Base-by-base conservation (phyloP, 2,797 vertebrate species). In the Fringilla coelebs region DNA sequence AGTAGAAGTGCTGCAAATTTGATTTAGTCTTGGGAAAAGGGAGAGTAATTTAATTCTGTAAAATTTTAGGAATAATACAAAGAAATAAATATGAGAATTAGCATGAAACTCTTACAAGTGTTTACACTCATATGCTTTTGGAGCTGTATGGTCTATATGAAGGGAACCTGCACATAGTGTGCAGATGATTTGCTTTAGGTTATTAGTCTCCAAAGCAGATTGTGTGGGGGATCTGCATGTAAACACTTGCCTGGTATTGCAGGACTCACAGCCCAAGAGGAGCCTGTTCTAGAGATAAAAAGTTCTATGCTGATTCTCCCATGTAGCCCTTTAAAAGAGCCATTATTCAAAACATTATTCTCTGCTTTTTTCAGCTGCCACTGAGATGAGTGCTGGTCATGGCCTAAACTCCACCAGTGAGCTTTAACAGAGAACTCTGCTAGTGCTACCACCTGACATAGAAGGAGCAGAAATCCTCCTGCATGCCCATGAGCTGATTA, bases 391-490 rank as follows among this genome's bases (percentile, higher is more conserved):
- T 68, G 49, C 43, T 80, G 38, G 52, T 45, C 4, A 3, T 24
- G 15, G 17, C 45, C 28, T n/a, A 8, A 76, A 68, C 22, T 77
- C 40, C 72, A 78, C 13, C 46, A 54, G 22, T 11, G 43, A 72
- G 6, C 24, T 71, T 43, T 26, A 29, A 32, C 19, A 63, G 18
- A 58, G 29, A 65, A 26, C 26, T 19, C 46, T 62, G 55, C 25
- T 71, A 46, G 13, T 45, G 46, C 51, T 58, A n/a, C 26, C 1
- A 3, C 0, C 0, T 31, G 24, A 13, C 25, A 13, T 0, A 32
- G 4, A 34, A 63, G 72, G 34, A 89, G 46, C 48, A 75, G 54
- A 91, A 70, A 38, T 71, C 20, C 32, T 81, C 45, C 29, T 52
- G 24, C 38, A 24, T 11, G 19, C 28, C 75, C 31, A 20, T 6